phyloP scores from a whole-genome alignment of 2,797 vertebrate species.

The Myoxocephalus aenaeus region DNA sequence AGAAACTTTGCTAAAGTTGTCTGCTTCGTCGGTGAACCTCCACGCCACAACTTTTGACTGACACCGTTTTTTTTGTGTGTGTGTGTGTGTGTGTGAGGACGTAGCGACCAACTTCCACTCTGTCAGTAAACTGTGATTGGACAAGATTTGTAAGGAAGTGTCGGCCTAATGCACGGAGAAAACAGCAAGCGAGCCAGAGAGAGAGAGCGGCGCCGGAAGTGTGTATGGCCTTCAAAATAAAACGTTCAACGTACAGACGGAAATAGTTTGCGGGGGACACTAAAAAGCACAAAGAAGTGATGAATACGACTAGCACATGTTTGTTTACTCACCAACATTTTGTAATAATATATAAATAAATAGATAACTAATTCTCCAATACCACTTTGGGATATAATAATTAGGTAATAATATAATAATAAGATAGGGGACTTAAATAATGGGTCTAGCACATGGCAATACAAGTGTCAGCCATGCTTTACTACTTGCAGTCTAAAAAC shows the following conservation, averaged over 20 bases:
- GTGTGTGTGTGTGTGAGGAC: conserved; percentile 40
- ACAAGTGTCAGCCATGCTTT: not conserved
- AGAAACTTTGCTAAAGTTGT: not conserved
- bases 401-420: no score
- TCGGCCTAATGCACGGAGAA: not conserved
- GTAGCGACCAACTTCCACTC: conserved; percentile 48
- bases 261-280: not conserved
- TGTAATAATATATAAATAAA: no score
- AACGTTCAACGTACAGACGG: not conserved
- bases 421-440: not conserved
- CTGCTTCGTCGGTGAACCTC: not conserved
- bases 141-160: conserved; percentile 2
- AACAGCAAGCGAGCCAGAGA: conserved; percentile 11
- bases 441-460: not conserved
- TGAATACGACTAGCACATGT: not conserved
- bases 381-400: not conserved
- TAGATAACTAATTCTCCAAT: not conserved
- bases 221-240: conserved; percentile 44
- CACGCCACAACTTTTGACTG: conserved; percentile 33
- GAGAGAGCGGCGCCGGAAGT: conserved; percentile 17
- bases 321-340: no score
- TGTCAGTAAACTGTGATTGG: conserved; percentile 63
- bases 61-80: not conserved
- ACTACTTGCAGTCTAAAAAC: not conserved
- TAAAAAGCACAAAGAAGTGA: not conserved